These are phyloP conservation scores for Orchesella cincta DNA, from an alignment of 1,140 invertebrate genomes.

Conservation along the genomic window DNA sequence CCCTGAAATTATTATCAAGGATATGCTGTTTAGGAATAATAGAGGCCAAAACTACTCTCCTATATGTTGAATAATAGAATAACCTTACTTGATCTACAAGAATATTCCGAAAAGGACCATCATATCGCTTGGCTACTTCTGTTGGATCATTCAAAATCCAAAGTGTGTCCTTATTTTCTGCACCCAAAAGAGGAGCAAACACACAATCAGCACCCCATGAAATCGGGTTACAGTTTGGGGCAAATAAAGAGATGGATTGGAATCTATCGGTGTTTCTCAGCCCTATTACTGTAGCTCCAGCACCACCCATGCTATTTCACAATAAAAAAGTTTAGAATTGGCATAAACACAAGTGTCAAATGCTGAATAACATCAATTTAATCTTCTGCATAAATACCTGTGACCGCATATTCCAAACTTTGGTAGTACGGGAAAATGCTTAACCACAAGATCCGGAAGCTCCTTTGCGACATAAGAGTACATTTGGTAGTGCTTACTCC, in stretches of 20 bases:
- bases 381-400: slow-evolving; percentile 39
- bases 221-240: slow-evolving; percentile 88
- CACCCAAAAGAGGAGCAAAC: slow-evolving; percentile 83
- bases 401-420: slow-evolving; percentile 55
- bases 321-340: slow-evolving; percentile 8
- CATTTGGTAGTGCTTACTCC: slow-evolving; percentile 94
- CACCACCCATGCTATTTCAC: slow-evolving; percentile 85
- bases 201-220: slow-evolving; percentile 83
- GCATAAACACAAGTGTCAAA: not conserved
- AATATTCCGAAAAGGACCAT: slow-evolving; percentile 79
- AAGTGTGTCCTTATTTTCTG: slow-evolving; percentile 59
- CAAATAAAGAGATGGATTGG: slow-evolving; percentile 90
- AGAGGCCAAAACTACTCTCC: no score
- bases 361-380: no score
- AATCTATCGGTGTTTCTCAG: slow-evolving; percentile 90
- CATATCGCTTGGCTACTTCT: slow-evolving; percentile 77
- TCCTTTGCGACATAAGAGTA: slow-evolving; percentile 92
- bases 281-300: slow-evolving; percentile 89
- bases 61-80: not conserved
- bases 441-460: slow-evolving; percentile 74
- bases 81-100: slow-evolving; percentile 83
- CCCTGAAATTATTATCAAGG: not conserved
- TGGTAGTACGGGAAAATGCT: slow-evolving; percentile 54
- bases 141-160: slow-evolving; percentile 91
- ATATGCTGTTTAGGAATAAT: not conserved